Evolutionary conservation across 2,797 vertebrate genomes (phyloP).

Genomic region (Acrossocheilus wenchowensis): DNA sequence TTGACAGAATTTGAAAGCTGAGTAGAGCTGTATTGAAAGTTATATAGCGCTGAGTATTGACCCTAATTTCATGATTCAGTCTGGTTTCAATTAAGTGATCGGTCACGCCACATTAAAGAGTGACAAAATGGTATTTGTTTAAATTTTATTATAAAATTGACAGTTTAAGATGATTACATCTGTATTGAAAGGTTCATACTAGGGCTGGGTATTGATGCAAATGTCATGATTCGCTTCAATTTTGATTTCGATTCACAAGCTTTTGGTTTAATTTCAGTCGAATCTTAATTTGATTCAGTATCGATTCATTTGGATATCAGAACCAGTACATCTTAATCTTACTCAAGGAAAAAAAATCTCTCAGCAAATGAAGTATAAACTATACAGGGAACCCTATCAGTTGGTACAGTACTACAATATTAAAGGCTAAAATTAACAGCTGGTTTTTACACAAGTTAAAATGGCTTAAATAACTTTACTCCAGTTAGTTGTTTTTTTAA

Average conservation of each 20-base stretch:
- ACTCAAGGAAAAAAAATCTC: no score
- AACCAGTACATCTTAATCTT: no score
- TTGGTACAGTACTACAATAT: no score
- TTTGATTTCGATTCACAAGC: neutral
- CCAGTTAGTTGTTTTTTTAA: no score
- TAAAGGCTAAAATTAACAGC: no score
- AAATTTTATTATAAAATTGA: neutral
- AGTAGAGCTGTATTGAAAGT: neutral
- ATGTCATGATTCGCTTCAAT: neutral
- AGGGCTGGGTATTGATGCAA: neutral
- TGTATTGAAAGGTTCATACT: neutral
- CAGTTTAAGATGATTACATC: neutral
- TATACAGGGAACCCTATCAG: no score
- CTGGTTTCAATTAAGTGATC: neutral
- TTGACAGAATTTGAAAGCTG: neutral
- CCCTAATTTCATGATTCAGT: neutral
- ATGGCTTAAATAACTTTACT: no score
- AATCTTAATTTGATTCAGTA: neutral
- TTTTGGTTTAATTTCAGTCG: neutral
- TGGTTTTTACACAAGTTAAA: no score
- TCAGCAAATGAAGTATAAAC: no score
- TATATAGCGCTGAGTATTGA: neutral
- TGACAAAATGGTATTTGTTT: neutral
- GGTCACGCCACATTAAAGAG: neutral
- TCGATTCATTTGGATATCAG: no score